phyloP scores from a whole-genome alignment of 1,140 invertebrate species.

The Lepeophtheirus salmonis region DNA sequence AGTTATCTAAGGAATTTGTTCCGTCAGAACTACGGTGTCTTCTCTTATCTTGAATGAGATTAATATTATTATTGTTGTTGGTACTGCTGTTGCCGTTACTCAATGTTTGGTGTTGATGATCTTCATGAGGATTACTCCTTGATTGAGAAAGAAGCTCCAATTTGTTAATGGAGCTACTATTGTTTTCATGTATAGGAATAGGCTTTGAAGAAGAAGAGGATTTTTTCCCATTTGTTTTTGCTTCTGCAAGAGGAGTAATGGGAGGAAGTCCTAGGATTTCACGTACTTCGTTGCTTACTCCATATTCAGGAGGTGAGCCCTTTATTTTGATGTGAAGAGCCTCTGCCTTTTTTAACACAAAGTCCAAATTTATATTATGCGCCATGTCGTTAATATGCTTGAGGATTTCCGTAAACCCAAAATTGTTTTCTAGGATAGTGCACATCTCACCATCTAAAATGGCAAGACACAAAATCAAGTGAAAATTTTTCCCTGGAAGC shows the following conservation, averaged over 20 bases:
- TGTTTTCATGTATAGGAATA: background rate
- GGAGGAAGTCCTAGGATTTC: background rate
- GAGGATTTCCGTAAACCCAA: conserved; percentile 85
- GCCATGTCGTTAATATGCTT: conserved; percentile 33
- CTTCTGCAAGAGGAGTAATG: too few relatives aligned
- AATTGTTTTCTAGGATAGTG: conserved; percentile 65
- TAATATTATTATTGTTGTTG: background rate
- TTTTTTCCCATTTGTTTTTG: too few relatives aligned
- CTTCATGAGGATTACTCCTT: too few relatives aligned
- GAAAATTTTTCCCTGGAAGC: conserved; percentile 73
- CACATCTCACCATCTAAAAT: conserved; percentile 72
- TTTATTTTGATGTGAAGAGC: conserved; percentile 6
- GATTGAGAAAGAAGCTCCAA: too few relatives aligned
- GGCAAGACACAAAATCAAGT: conserved; percentile 69
- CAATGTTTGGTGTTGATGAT: too few relatives aligned
- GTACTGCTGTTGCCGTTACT: too few relatives aligned
- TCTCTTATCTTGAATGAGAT: background rate
- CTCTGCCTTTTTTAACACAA: conserved; percentile 16
- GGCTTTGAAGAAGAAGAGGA: background rate
- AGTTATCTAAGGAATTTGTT: background rate
- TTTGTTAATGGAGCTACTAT: background rate
- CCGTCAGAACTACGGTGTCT: background rate
- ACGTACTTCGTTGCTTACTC: background rate
- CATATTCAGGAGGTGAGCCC: background rate
- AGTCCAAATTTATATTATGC: conserved; percentile 31